These are phyloP conservation scores for Meriones unguiculatus DNA, from an alignment of 2,113 vertebrate genomes.

Conservation along the genomic window DNA sequence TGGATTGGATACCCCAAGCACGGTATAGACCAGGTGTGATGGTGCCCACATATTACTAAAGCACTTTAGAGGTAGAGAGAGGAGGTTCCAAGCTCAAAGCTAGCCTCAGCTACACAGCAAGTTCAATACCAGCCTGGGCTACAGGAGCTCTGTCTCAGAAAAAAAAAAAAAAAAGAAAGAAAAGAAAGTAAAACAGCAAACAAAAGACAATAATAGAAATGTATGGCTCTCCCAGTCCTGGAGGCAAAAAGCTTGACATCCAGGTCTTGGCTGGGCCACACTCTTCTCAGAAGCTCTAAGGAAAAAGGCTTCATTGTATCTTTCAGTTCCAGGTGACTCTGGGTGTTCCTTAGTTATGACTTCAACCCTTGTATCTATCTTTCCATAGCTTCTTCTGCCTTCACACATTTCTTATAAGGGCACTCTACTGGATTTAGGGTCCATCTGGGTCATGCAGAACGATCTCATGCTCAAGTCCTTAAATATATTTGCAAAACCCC, in stretches of 20 bases:
- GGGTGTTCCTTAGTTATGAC: neutral
- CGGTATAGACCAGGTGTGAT: too few species aligned
- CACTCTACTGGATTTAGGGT: neutral
- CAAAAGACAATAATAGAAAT: neutral
- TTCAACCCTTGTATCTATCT: neutral
- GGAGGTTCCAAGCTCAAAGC: too few species aligned
- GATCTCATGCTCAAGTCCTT: neutral
- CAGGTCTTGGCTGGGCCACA: neutral
- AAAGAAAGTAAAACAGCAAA: neutral
- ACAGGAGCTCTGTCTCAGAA: neutral
- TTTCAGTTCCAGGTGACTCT: neutral
- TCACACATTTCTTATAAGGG: neutral
- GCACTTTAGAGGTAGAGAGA: neutral
- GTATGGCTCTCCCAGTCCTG: neutral
- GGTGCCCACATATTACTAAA: neutral
- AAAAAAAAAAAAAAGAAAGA: neutral
- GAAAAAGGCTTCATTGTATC: neutral
- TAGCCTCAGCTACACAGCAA: neutral
- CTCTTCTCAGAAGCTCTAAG: neutral
- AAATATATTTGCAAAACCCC: neutral
- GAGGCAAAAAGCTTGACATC: neutral
- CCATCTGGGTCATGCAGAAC: neutral
- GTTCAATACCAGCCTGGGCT: neutral
- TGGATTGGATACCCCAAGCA: neutral
- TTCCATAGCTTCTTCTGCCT: neutral